phyloP scores from a whole-genome alignment of 2,113 vertebrate species.

The Lophotis ruficrista region DNA sequence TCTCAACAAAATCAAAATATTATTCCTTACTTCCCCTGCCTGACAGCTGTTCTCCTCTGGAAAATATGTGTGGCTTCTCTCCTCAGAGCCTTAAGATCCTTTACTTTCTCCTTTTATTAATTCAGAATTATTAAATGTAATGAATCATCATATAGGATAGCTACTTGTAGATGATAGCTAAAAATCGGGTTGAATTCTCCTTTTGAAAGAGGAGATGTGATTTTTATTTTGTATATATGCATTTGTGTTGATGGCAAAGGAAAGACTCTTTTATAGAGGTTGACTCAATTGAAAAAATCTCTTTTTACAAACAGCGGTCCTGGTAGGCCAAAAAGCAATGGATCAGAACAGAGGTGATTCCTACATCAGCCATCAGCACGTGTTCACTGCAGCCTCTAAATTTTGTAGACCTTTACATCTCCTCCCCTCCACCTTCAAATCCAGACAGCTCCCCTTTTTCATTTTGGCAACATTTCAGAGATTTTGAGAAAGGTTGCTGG shows the following conservation, averaged over 20 bases:
- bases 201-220: not conserved
- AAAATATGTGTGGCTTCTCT: not conserved
- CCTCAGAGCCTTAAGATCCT: not conserved
- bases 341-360: not conserved
- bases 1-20: constrained; percentile 36
- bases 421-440: not conserved
- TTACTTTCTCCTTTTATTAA: not conserved
- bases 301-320: not conserved
- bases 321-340: not conserved
- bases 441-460: not conserved
- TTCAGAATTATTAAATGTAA: not conserved
- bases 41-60: not conserved
- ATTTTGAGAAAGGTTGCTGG: not conserved
- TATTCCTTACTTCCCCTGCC: not conserved
- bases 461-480: not conserved
- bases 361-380: not conserved
- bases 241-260: not conserved
- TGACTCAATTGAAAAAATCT: not conserved
- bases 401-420: not conserved
- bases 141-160: not conserved
- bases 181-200: not conserved
- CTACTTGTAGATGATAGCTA: not conserved
- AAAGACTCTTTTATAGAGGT: not conserved
- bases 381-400: not conserved
- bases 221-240: not conserved